A percentile compares a stretch with the other conserved stretches of the same genome.
phyloP scores from a whole-genome alignment of 2,797 vertebrate genomes.

The Natrix natrix region DNA sequence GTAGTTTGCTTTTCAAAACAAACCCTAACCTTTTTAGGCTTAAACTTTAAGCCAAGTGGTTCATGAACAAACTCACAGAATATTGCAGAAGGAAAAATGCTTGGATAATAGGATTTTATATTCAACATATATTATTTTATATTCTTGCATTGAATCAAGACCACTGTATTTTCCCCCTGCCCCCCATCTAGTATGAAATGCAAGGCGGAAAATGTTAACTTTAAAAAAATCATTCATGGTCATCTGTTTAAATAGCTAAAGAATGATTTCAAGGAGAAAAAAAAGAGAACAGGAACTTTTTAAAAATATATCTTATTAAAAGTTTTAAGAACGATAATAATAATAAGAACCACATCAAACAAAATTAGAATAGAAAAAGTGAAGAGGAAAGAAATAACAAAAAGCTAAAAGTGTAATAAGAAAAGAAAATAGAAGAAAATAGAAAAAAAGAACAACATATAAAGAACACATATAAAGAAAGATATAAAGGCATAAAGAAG shows the following conservation, averaged over 20 bases:
- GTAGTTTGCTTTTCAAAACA: background rate
- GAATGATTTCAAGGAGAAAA: background rate
- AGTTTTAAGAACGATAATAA: no score
- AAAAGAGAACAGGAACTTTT: background rate
- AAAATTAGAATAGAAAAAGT: no score
- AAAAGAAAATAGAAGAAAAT: no score
- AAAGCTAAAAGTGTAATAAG: no score
- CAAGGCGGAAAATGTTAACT: background rate
- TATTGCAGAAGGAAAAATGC: background rate
- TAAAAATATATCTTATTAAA: background rate
- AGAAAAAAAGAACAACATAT: no score
- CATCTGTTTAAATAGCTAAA: background rate
- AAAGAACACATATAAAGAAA: no score
- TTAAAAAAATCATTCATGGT: background rate
- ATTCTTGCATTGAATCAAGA: background rate
- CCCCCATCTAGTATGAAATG: background rate
- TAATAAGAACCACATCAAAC: no score
- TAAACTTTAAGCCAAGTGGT: background rate
- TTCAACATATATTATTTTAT: background rate
- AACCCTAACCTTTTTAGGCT: background rate
- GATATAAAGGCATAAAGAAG: no score
- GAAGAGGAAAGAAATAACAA: no score
- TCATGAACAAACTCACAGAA: background rate
- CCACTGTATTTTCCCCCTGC: background rate
- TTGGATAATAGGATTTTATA: background rate